phyloP scores from a whole-genome alignment of 1,140 invertebrate species.

The Saccostrea cuccullata region DNA sequence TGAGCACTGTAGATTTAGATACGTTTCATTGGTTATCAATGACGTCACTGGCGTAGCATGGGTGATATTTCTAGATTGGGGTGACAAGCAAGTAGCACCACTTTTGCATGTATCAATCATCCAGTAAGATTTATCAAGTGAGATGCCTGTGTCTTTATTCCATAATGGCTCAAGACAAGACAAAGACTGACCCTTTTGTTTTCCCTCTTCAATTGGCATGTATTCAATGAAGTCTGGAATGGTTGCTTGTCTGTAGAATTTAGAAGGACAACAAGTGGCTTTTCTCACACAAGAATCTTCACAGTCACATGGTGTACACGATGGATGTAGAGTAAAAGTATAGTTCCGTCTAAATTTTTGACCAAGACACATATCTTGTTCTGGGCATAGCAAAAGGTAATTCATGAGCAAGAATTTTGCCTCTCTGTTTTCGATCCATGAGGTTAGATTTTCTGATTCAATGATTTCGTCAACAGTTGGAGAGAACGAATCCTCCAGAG shows the following conservation, averaged over 20 bases:
- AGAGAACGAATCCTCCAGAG: too few relatives aligned
- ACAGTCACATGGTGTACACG: not conserved
- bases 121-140: not conserved
- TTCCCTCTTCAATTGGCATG: not conserved
- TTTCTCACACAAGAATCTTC: not conserved
- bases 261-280: too few relatives aligned
- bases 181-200: not conserved
- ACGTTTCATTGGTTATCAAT: not conserved
- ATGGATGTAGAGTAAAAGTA: not conserved
- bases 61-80: not conserved
- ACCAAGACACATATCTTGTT: not conserved
- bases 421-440: not conserved
- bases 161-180: not conserved
- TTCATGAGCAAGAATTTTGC: not conserved
- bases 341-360: not conserved
- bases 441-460: not conserved
- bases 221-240: too few relatives aligned
- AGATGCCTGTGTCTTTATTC: not conserved
- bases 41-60: not conserved
- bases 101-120: not conserved
- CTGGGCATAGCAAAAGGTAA: not conserved
- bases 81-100: not conserved
- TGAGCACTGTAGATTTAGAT: not conserved
- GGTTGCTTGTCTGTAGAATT: too few relatives aligned
- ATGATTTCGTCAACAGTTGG: too few relatives aligned